These are phyloP conservation scores for Boloria selene DNA, from an alignment of 2,888 invertebrate genomes.

Conservation along the genomic window DNA sequence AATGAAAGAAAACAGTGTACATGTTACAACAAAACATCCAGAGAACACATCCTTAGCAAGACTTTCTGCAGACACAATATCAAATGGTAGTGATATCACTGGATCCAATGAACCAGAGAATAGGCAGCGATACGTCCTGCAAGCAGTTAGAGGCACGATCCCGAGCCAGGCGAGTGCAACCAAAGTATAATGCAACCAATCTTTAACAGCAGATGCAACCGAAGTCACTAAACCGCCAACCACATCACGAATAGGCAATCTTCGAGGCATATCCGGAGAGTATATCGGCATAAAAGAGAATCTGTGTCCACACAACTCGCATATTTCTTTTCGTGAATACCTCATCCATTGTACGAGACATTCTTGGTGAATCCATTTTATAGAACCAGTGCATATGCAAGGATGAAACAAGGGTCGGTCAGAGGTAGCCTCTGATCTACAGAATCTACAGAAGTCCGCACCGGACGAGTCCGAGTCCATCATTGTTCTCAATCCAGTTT, in stretches of 20 bases:
- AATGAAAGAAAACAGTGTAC: conserved; percentile 97
- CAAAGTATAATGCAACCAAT: conserved; percentile 98
- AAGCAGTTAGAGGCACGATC: conserved; percentile 97
- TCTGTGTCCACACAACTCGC: conserved; percentile 98
- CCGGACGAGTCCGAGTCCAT: conserved; percentile 81
- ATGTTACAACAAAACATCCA: conserved; percentile 97
- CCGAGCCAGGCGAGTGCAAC: conserved; percentile 99
- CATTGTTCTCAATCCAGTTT: conserved; percentile 75
- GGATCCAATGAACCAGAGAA: conserved; percentile 95
- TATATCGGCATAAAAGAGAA: conserved; percentile 99
- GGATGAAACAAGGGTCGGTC: conserved; percentile 98
- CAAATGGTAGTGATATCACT: conserved; percentile 92
- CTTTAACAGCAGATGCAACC: conserved; percentile 94
- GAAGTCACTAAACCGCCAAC: conserved; percentile 94
- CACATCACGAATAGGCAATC: conserved; percentile 96
- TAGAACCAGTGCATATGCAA: conserved; percentile 99
- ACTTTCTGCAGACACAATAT: conserved; percentile 96
- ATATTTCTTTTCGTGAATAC: conserved; percentile 98
- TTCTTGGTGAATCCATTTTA: conserved; percentile 99
- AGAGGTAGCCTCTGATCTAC: conserved; percentile 95
- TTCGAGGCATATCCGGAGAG: conserved; percentile 99
- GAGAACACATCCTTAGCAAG: conserved; percentile 96
- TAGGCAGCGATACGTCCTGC: conserved; percentile 95
- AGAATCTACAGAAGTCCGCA: conserved; percentile 98
- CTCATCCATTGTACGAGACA: conserved; percentile 99